Conservation (phyloP, 2,888 invertebrate species). For the Baccha elongata region DNA sequence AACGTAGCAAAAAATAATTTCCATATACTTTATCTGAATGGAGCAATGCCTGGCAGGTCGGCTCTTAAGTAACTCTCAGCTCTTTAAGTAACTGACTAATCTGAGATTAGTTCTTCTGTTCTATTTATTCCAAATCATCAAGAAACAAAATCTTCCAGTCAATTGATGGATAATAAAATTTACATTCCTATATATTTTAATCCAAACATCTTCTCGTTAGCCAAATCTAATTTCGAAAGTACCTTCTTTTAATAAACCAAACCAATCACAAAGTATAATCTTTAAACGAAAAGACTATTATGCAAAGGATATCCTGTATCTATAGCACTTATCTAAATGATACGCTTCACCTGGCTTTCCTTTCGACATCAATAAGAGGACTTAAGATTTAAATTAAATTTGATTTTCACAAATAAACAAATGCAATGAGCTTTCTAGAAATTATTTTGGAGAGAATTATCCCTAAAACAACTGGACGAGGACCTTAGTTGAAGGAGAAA, state of each 20-base stretch:
- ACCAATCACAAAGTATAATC: neutral
- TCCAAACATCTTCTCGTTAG: no score
- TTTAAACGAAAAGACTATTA: neutral
- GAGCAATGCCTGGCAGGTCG: no score
- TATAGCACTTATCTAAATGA: conserved; percentile 8
- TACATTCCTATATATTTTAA: no score
- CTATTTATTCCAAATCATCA: no score
- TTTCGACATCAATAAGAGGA: conserved; percentile 27
- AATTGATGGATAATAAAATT: no score
- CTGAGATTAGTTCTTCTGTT: no score
- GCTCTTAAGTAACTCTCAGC: no score
- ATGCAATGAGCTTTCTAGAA: conserved; percentile 18
- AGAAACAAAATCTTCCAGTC: no score
- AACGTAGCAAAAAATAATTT: no score
- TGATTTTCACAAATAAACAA: conserved; percentile 49
- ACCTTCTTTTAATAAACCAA: neutral
- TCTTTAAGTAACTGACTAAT: no score
- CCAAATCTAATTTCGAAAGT: neutral
- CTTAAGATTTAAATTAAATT: conserved; percentile 50
- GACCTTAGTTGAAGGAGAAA: neutral
- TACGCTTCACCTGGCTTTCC: conserved; percentile 46
- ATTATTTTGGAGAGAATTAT: conserved; percentile 4
- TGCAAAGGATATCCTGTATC: neutral
- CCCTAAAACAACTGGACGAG: neutral
- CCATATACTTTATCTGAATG: no score